Conservation (phyloP, 2,888 invertebrate genomes). For the Polymixis flavicincta region DNA sequence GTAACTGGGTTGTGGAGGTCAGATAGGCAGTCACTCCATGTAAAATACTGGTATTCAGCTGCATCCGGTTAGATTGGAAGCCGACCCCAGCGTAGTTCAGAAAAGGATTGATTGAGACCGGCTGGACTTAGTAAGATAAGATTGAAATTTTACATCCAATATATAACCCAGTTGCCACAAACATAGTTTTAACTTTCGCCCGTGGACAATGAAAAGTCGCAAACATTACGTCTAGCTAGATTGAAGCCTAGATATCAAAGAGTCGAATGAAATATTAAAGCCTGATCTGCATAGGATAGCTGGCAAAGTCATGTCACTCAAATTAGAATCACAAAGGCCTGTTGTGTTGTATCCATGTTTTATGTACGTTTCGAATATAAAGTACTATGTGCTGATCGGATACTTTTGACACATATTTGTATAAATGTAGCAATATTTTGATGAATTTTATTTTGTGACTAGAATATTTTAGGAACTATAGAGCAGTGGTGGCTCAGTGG, state of each 20-base stretch:
- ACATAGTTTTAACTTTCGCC: background rate
- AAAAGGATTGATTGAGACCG: no score
- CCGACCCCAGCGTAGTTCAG: no score
- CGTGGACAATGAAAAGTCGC: slow-evolving; percentile 22
- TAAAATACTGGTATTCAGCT: no score
- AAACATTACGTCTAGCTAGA: slow-evolving; percentile 21
- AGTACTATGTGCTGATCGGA: slow-evolving; percentile 30
- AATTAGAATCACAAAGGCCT: slow-evolving; percentile 60
- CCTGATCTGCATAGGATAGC: slow-evolving; percentile 46
- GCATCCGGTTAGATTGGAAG: no score
- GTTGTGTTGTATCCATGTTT: slow-evolving; percentile 54
- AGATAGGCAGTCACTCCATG: no score
- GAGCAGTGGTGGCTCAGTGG: no score
- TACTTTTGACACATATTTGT: slow-evolving; percentile 22
- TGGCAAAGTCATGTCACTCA: slow-evolving; percentile 64
- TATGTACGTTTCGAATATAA: slow-evolving; percentile 54
- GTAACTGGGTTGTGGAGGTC: no score
- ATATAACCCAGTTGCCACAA: background rate
- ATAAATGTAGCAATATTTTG: background rate
- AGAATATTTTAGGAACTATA: no score
- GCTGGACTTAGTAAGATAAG: no score
- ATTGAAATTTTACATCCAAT: background rate
- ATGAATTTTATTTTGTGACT: slow-evolving; percentile 24
- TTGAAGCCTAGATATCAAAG: slow-evolving; percentile 61
- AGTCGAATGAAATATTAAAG: slow-evolving; percentile 68